Percentiles rank a stretch among this genome's conserved stretches.
Evolutionary conservation across 1,140 invertebrate genomes (phyloP).

Genomic region (Drosophila miranda): DNA sequence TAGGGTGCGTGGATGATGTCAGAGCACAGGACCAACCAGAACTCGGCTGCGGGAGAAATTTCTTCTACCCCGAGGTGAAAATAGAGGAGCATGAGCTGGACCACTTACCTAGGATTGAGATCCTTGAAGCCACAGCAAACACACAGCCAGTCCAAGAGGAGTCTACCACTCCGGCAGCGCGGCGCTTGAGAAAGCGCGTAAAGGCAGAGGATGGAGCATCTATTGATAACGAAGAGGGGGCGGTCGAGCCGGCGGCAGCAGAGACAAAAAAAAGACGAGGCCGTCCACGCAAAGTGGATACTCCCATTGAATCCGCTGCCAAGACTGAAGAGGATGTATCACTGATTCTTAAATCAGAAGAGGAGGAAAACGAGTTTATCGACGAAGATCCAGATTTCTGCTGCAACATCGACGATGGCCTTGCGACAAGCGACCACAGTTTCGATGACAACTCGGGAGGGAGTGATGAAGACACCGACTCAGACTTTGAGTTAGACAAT

Average conservation of each 20-base stretch:
- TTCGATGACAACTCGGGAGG: constrained; percentile 37
- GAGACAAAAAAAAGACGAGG: constrained; percentile 54
- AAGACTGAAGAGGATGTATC: constrained; percentile 10
- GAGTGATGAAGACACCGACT: constrained; percentile 48
- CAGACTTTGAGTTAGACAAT: constrained; percentile 59
- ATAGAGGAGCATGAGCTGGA: constrained; percentile 77
- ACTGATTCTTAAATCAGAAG: constrained; percentile 48
- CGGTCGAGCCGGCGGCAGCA: not conserved
- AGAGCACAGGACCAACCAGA: constrained; percentile 14
- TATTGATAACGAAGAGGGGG: constrained; percentile 1
- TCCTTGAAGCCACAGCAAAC: constrained; percentile 51
- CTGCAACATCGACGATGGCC: constrained; percentile 28
- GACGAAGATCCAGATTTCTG: constrained; percentile 57
- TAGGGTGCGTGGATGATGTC: not conserved
- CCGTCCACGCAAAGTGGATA: constrained; percentile 51
- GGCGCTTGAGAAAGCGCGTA: constrained; percentile 50
- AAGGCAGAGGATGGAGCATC: constrained; percentile 45
- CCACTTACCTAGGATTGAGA: constrained; percentile 73
- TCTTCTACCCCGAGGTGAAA: constrained; percentile 72
- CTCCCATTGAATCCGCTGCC: constrained; percentile 4
- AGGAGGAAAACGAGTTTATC: constrained; percentile 22
- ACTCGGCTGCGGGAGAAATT: constrained; percentile 27
- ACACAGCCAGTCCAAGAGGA: constrained; percentile 21
- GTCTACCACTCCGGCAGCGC: not conserved
- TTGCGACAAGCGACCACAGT: constrained; percentile 42